phyloP scores from a whole-genome alignment of 92 coral and sea anemone species.

The Actinostola sp. region DNA sequence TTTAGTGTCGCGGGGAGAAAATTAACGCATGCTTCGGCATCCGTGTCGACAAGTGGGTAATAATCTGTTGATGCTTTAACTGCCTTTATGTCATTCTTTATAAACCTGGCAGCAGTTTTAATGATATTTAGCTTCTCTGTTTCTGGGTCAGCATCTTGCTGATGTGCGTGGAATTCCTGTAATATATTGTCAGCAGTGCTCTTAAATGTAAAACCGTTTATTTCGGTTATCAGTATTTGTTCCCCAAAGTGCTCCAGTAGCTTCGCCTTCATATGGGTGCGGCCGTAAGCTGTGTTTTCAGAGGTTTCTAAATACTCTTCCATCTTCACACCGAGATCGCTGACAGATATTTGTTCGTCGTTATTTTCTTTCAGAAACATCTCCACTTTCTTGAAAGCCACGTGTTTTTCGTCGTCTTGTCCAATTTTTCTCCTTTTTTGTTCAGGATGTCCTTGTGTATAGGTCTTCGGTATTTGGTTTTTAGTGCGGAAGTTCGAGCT shows the following conservation, averaged over 20 bases:
- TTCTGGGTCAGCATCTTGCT: conserved; percentile 9
- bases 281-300: conserved; percentile 27
- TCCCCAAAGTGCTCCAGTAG: conserved; percentile 48
- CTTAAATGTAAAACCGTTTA: conserved; percentile 49
- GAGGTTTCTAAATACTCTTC: conserved; percentile 32
- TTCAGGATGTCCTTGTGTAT: conserved; percentile 9
- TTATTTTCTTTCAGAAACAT: conserved; percentile 29
- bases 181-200: conserved; percentile 28
- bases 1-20: conserved; percentile 2
- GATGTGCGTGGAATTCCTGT: conserved; percentile 43
- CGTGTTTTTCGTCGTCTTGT: conserved; percentile 37
- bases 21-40: conserved; percentile 13
- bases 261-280: conserved; percentile 34
- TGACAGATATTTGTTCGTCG: conserved; percentile 44
- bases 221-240: conserved; percentile 32
- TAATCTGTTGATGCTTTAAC: background rate
- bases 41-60: conserved; percentile 22
- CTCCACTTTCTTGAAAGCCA: conserved; percentile 43
- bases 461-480: conserved; percentile 31
- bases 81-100: conserved; percentile 23
- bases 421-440: conserved; percentile 52
- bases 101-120: conserved; percentile 18
- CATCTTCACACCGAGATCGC: conserved; percentile 43
- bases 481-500: conserved; percentile 50
- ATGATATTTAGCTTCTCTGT: conserved; percentile 24